phyloP scores from a whole-genome alignment of 2,797 vertebrate genomes.

The Clamator glandarius region DNA sequence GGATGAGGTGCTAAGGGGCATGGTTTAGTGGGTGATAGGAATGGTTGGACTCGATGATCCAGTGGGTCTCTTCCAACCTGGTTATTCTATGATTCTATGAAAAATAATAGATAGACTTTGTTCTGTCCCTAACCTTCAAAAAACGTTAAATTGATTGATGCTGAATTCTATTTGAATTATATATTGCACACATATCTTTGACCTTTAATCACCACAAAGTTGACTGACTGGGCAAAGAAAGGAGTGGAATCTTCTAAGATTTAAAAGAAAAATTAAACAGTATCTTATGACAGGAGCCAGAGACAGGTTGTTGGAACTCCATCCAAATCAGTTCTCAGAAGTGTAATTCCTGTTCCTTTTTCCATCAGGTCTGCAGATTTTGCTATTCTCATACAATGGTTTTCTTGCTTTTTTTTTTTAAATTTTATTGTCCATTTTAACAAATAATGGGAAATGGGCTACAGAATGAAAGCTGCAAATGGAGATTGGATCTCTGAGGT shows the following conservation, averaged over 20 bases:
- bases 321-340: constrained; percentile 19
- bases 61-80: too few species aligned
- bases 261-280: constrained; percentile 21
- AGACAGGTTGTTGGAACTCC: constrained; percentile 5
- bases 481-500: neutral
- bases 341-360: neutral
- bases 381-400: constrained; percentile 17
- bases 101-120: neutral
- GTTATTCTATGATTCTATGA: too few species aligned
- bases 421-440: constrained; percentile 14
- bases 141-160: neutral
- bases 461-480: neutral
- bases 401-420: neutral
- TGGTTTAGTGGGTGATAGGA: too few species aligned
- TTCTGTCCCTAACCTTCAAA: neutral
- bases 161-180: neutral
- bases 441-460: neutral
- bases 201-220: neutral
- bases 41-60: too few species aligned
- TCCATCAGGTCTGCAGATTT: neutral
- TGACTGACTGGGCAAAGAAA: neutral
- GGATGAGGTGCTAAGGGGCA: too few species aligned
- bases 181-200: neutral
- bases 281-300: neutral
- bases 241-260: neutral